These are phyloP conservation scores for Thelaira solivaga DNA, from an alignment of 2,888 invertebrate species.

Conservation along the genomic window DNA sequence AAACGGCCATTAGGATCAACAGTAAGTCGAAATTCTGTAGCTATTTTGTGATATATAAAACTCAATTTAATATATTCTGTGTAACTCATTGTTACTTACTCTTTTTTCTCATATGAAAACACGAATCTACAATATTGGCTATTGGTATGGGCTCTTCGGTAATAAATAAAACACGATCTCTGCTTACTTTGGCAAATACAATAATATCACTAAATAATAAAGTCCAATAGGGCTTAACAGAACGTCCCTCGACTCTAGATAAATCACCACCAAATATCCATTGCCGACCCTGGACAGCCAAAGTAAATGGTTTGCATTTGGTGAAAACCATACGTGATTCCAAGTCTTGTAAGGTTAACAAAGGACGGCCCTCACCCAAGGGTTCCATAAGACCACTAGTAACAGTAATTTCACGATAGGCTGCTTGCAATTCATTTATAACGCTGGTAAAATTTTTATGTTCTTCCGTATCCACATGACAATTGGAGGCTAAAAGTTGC, in stretches of 20 bases:
- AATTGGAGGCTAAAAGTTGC: slow-evolving; percentile 78
- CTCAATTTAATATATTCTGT: too few species aligned
- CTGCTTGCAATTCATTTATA: slow-evolving; percentile 79
- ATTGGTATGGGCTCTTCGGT: slow-evolving; percentile 91
- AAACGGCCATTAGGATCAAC: slow-evolving; percentile 82
- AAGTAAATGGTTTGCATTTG: slow-evolving; percentile 91
- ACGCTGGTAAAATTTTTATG: slow-evolving; percentile 76
- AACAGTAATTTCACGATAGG: slow-evolving; percentile 89
- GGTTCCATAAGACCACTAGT: slow-evolving; percentile 92
- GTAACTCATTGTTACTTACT: slow-evolving; percentile 78
- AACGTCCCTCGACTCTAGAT: slow-evolving; percentile 88
- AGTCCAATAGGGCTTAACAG: slow-evolving; percentile 90
- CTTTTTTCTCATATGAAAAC: slow-evolving; percentile 91
- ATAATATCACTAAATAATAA: slow-evolving; percentile 89
- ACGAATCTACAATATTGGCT: slow-evolving; percentile 87
- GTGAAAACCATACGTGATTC: slow-evolving; percentile 93
- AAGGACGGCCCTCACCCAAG: slow-evolving; percentile 87
- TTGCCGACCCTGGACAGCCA: slow-evolving; percentile 89
- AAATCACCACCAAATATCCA: slow-evolving; percentile 94
- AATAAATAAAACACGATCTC: slow-evolving; percentile 91
- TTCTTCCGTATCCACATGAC: slow-evolving; percentile 76
- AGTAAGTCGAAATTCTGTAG: slow-evolving; percentile 90
- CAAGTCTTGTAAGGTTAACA: slow-evolving; percentile 89
- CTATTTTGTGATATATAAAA: too few species aligned
- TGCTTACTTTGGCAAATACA: slow-evolving; percentile 90